Base-by-base conservation (phyloP, 2,888 invertebrate species). In the Oithona nana region DNA sequence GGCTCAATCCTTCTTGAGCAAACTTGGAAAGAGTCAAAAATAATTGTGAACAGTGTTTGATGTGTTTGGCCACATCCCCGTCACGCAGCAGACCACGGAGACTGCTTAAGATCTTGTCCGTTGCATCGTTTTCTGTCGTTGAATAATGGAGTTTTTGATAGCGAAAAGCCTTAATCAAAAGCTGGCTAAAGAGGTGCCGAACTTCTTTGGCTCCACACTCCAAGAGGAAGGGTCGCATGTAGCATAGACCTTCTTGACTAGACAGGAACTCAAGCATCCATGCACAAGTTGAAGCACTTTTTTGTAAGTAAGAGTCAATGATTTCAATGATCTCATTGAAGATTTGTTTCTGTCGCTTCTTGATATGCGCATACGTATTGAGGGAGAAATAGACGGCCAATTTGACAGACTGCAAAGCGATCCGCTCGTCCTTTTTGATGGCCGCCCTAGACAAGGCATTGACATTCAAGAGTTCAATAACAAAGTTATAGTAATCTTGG, bases 331-430 rank as follows among this genome's bases (percentile, higher is more conserved):
- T 73, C 57, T 72, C 71, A 65, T 70, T 69, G 61, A 73, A 67
- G 28, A 71, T 70, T 31, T 62, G 22, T 50, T 65, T 60, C 56
- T 67, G 65, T 59, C 66, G 66, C 30, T 61, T 64, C 65, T 73
- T 72, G 24, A 73, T 72, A 48, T 75, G 69, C 56, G 74, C 70
- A 68, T 75, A 75, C 16, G 75, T 75, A 67, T 75, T 74, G 65
- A 74, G 71, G 11, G 75, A 67, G 66, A 75, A 76, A 63, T 71
- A 70, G 49, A 73, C 65, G 6, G 72, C 70, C 39, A 75, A 67
- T 63, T 71, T 68, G 31, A 73, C 63, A 28, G 64, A 51, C 70
- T 70, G 64, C 69, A 54, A 52, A n/a, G 58, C 57, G 48, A 56
- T 26, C 24, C 39, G 28, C 24, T 57, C 11, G 48, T 48, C 50